Base-by-base conservation (phyloP, 1,140 invertebrate species). In the Drosophila baimaii region DNA sequence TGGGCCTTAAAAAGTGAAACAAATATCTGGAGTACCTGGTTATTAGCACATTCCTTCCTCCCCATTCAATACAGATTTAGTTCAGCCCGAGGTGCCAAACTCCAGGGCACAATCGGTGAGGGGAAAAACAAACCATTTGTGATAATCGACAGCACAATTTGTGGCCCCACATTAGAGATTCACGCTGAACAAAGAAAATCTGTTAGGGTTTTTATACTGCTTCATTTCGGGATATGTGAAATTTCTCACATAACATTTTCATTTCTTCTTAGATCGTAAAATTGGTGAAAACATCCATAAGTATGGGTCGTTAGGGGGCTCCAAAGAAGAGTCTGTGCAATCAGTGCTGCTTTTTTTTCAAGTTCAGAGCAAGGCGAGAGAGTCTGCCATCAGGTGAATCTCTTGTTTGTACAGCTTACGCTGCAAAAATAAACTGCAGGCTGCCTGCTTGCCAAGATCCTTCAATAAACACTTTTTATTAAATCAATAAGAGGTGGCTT, bases 1-100 rank as follows among this genome's bases (percentile, higher is more conserved):
- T 9, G 31, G 59, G 79, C 77, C 74, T 79, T 77, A 88, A 88
- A 88, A 88, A 88, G 84, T 88, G 84, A 88, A 88, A 88, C 84
- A 88, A 79, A 88, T 83, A 83, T 88, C 79, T 89, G 77, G 81
- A 83, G 83, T 88, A 77, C 68, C 68, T 74, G 84, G 83, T 61
- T 88, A 89, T 88, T 88, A 83, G 84, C 61, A 63, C 76, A 52
- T 62, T 69, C 59, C 72, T 57, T 33, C 3, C 5, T 10, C 25
- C 39, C 25, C 52, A 58, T 19, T 35, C 56, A 58, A 78, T 72
- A 57, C 41, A 44, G 76, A 55, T 63, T 51, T 61, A 46, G 56
- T 37, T 70, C 54, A 66, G 55, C 66, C 56, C 46, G 39, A 61
- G 76, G 63, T 43, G 44, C 80, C 63, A 83, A 83, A 76, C 64